Base-by-base conservation (phyloP, 1,140 invertebrate species). In the Antheraea mylitta region DNA sequence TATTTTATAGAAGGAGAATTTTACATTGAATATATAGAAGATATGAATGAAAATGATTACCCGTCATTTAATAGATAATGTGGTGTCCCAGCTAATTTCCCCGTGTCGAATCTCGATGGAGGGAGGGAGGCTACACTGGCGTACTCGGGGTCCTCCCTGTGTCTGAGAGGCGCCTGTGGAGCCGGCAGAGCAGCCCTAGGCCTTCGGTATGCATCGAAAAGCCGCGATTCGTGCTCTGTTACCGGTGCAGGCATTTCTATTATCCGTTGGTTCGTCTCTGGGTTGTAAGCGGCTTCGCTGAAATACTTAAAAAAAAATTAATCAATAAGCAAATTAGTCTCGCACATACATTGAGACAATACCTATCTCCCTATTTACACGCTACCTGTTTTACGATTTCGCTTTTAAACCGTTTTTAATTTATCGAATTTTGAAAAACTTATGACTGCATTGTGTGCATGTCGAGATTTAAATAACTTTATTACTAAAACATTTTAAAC, bases 251-350 rank as follows among this genome's bases (percentile, higher is more conserved):
- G 88, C 89, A 89, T 92, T 11, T 91, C 89, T 69, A 79, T 45
- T 3, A 71, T 81, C 80, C 95, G 93, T 83, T 95, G 96, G 92
- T 97, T 97, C 70, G 96, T 96, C 86, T 97, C 95, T 36, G 97
- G 96, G 83, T 97, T 96, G 85, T 98, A 96, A 5, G 97, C 97
- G 61, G 96, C 96, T 85, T 97, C 96, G 66, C 96, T 95, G 86
- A 97, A 98, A 92, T 97, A 97, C 97, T 98, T 88, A 92, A 78
- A 74, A 75, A 65, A 19, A 11, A 64, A 64, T 45, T n/a, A 2
- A 53, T 2, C 16, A 13, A 11, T 9, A 16, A 13, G 2, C 13
- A 16, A n/a, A 30, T 30, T 30, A 30, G 4, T 1, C 22, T 30
- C 22, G 22, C 22, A 30, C 4, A 30, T 30, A 30, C 22, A 2